Evolutionary conservation across 2,888 invertebrate genomes (phyloP).

Genomic region (Tryphoninae sp.): DNA sequence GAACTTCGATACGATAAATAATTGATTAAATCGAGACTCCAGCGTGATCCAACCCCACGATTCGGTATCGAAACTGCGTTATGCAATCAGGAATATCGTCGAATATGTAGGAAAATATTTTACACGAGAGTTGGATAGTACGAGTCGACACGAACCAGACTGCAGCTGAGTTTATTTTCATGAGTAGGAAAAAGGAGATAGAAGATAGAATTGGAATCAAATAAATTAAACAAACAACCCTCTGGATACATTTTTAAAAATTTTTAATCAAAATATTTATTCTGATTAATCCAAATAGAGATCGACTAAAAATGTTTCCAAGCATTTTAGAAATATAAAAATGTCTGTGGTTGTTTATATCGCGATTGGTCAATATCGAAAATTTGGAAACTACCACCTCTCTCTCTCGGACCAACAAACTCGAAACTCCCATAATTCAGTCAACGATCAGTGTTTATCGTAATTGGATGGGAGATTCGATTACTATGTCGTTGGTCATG

Average conservation of each 20-base stretch:
- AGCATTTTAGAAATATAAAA: not conserved
- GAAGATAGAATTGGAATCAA: too few species aligned
- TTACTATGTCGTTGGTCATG: conserved; percentile 24
- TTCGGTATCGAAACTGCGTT: conserved; percentile 13
- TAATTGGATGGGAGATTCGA: conserved; percentile 31
- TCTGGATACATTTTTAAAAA: too few species aligned
- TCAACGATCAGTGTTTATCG: conserved; percentile 7
- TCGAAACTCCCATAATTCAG: not conserved
- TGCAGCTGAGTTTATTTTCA: conserved; percentile 11
- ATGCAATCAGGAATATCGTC: conserved; percentile 21
- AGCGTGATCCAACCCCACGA: conserved; percentile 11
- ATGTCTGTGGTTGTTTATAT: too few species aligned
- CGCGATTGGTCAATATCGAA: too few species aligned
- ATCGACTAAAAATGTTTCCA: not conserved
- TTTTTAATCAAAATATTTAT: not conserved
- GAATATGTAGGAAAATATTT: conserved; percentile 6
- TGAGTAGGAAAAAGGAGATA: too few species aligned
- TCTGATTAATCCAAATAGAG: not conserved
- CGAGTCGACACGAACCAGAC: conserved; percentile 9
- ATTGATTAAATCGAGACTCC: conserved; percentile 1
- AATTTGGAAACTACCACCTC: too few species aligned
- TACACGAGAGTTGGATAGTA: not conserved
- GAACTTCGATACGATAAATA: not conserved
- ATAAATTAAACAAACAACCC: too few species aligned
- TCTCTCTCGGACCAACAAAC: not conserved